Conservation (phyloP, 2,113 vertebrate species). For the Maccullochella peelii region DNA sequence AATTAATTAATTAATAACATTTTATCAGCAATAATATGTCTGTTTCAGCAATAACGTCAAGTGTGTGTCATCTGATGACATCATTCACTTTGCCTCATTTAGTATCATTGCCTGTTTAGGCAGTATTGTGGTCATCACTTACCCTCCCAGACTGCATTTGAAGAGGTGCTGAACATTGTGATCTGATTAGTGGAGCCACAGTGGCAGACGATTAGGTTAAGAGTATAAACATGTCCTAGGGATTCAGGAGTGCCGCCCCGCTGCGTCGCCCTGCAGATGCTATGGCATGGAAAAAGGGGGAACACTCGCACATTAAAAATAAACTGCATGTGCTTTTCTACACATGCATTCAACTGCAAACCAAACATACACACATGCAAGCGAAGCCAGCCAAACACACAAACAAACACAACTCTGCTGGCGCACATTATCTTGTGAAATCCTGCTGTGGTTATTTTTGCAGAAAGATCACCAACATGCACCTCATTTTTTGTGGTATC, state of each 20-base stretch:
- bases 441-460: constrained; percentile 1
- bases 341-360: background rate
- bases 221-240: constrained; percentile 39
- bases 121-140: background rate
- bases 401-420: constrained; percentile 1
- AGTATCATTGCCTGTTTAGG: constrained; percentile 14
- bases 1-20: no score
- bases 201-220: constrained; percentile 44
- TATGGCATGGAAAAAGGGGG: background rate
- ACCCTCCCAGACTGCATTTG: background rate
- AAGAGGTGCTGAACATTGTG: constrained; percentile 38
- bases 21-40: background rate
- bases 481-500: background rate
- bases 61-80: background rate
- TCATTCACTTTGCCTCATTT: background rate
- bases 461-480: constrained; percentile 5
- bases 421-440: background rate
- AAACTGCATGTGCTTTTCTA: background rate
- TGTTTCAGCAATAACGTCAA: background rate
- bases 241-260: background rate
- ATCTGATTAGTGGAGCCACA: constrained; percentile 28
- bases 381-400: background rate
- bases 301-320: constrained; percentile 5
- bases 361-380: constrained; percentile 1
- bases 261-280: background rate